Evolutionary conservation across 2,888 invertebrate genomes (phyloP).

Genomic region (Zelleria hepariella): DNA sequence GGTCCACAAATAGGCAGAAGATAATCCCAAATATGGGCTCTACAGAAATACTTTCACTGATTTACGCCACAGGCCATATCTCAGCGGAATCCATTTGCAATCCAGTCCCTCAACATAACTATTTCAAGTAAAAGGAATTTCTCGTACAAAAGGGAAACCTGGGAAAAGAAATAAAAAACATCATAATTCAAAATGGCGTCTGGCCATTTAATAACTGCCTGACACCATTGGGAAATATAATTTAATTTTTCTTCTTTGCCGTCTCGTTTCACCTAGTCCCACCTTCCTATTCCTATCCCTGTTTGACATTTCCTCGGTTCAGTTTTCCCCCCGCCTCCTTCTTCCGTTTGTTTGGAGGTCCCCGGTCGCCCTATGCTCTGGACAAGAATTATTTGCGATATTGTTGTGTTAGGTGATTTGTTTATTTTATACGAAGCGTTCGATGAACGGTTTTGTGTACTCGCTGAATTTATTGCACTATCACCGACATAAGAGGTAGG

Average conservation of each 20-base stretch:
- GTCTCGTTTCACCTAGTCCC: constrained; percentile 30
- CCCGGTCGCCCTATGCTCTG: constrained; percentile 61
- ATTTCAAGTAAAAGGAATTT: constrained; percentile 64
- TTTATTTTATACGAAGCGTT: constrained; percentile 46
- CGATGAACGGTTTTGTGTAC: background rate
- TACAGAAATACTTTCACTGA: constrained; percentile 30
- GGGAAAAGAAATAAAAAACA: constrained; percentile 61
- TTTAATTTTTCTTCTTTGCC: constrained; percentile 65
- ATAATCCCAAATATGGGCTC: background rate
- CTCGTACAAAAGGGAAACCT: constrained; percentile 59
- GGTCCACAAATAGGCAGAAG: background rate
- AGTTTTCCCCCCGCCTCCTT: constrained; percentile 26
- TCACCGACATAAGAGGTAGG: too few species aligned
- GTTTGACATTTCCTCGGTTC: constrained; percentile 45
- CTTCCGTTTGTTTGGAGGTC: constrained; percentile 33
- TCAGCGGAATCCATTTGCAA: constrained; percentile 47
- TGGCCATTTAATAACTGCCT: constrained; percentile 73
- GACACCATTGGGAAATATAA: constrained; percentile 74
- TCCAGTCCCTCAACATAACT: constrained; percentile 54
- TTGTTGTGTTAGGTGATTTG: constrained; percentile 62
- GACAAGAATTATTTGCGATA: constrained; percentile 67
- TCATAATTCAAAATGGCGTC: constrained; percentile 72
- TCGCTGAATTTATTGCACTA: constrained; percentile 29
- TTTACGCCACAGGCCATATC: constrained; percentile 36
- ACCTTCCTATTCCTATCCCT: constrained; percentile 30